Evolutionary conservation across 2,113 vertebrate genomes (phyloP).

Genomic region (Eonycteris spelaea): DNA sequence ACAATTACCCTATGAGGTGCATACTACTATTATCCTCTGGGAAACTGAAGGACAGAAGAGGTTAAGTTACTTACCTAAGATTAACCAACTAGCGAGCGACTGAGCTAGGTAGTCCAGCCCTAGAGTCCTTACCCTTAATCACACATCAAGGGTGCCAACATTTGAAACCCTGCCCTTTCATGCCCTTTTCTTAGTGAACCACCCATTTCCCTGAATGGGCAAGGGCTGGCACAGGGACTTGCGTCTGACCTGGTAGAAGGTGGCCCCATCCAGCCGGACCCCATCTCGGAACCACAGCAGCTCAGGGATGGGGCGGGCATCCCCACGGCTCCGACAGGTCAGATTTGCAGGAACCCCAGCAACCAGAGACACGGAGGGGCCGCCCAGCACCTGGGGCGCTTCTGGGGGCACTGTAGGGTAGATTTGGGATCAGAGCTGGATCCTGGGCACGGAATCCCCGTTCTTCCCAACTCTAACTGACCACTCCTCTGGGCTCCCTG

Average conservation of each 20-base stretch:
- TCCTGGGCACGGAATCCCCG: not conserved
- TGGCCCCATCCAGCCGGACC: constrained; percentile 85
- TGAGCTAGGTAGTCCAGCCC: not conserved
- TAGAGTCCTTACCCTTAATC: not conserved
- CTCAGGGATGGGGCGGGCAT: constrained; percentile 90
- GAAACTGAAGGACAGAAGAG: constrained; percentile 12
- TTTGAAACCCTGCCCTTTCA: not conserved
- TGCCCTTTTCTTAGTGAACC: constrained; percentile 22
- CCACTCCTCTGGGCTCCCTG: not conserved
- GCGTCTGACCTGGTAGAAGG: constrained; percentile 87
- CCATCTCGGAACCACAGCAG: constrained; percentile 93
- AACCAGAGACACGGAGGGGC: constrained; percentile 89
- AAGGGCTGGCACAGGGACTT: not conserved
- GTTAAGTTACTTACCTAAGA: not conserved
- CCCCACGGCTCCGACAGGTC: constrained; percentile 86
- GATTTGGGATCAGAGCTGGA: constrained; percentile 22
- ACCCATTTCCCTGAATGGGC: not conserved
- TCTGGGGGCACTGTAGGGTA: constrained; percentile 87
- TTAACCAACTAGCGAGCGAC: not conserved
- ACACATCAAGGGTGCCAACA: not conserved
- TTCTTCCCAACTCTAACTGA: not conserved
- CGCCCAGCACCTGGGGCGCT: constrained; percentile 88
- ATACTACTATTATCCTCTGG: not conserved
- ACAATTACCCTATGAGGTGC: not conserved
- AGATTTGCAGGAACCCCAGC: constrained; percentile 89